Base-by-base conservation (phyloP, 2,797 vertebrate species). In the Limnodromus scolopaceus region DNA sequence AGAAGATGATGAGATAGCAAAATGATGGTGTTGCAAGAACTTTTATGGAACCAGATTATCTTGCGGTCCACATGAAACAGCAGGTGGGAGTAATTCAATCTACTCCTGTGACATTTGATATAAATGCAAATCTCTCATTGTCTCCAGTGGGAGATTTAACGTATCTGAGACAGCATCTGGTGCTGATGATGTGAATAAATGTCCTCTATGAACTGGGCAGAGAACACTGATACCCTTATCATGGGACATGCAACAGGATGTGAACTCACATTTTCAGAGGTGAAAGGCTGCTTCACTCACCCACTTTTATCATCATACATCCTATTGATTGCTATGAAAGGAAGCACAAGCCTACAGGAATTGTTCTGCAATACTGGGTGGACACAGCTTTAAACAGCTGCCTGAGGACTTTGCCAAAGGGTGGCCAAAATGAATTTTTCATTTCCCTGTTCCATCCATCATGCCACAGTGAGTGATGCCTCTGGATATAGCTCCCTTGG, bases 301-400 rank as follows among this genome's bases (percentile, higher is more conserved):
- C 36, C 89, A 27, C 41, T 75, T 54, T 58, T 93, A 68, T 14
- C 39, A 45, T 75, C 68, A 49, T 57, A 65, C 84, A 85, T 86
- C 88, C 66, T 64, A 85, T 23, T 81, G 84, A 94, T 84, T 78
- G 83, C 81, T 87, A 51, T 70, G 43, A 95, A 93, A 97, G 90
- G 95, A 96, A 93, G 70, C 75, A 71, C 48, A 53, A 72, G 27
- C 48, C 71, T 89, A 23, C 68, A 92, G 83, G 94, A 92, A 72
- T 80, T 66, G 79, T 94, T 91, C 75, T 38, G 32, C 78, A 78
- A 11, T 27, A 20, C 54, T 72, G 68, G 88, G 55, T 81, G 83
- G 93, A 96, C 61, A 76, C 77, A 92, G 84, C 24, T 93, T 96
- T 89, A 66, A 90, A 87, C 94, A 97, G 64, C 93, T 97, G 93